phyloP scores from a whole-genome alignment of 2,888 invertebrate genomes.

The Digitonthophagus gazella region DNA sequence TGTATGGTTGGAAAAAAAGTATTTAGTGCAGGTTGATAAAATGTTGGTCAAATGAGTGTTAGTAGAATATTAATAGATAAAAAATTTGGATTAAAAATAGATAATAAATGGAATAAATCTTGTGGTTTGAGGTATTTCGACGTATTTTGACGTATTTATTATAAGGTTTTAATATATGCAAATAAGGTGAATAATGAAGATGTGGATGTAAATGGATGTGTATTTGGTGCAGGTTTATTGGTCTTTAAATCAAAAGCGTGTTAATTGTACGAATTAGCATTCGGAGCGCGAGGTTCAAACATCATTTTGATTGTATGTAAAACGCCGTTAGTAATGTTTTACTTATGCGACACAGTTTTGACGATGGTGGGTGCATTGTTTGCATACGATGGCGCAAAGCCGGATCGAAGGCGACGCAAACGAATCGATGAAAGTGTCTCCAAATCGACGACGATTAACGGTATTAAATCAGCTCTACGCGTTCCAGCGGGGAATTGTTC shows the following conservation, averaged over 20 bases:
- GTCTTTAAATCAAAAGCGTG: background rate
- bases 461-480: background rate
- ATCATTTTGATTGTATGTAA: conserved; percentile 14
- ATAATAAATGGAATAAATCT: too few relatives aligned
- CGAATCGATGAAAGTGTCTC: background rate
- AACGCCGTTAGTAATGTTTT: conserved; percentile 13
- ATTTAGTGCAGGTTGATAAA: too few relatives aligned
- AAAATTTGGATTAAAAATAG: too few relatives aligned
- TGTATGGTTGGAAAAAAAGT: too few relatives aligned
- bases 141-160: background rate
- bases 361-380: background rate
- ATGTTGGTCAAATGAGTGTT: too few relatives aligned
- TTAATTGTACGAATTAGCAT: background rate
- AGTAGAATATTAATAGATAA: too few relatives aligned
- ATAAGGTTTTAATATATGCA: background rate
- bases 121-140: too few relatives aligned
- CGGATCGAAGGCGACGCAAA: background rate
- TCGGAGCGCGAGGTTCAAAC: background rate
- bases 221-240: background rate
- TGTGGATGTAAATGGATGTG: too few relatives aligned
- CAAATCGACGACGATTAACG: background rate
- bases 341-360: conserved; percentile 10
- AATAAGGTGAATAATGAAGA: too few relatives aligned
- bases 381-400: background rate
- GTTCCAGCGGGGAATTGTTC: background rate